Conservation (phyloP, 2,113 vertebrate genomes). For the Osmerus mordax region DNA sequence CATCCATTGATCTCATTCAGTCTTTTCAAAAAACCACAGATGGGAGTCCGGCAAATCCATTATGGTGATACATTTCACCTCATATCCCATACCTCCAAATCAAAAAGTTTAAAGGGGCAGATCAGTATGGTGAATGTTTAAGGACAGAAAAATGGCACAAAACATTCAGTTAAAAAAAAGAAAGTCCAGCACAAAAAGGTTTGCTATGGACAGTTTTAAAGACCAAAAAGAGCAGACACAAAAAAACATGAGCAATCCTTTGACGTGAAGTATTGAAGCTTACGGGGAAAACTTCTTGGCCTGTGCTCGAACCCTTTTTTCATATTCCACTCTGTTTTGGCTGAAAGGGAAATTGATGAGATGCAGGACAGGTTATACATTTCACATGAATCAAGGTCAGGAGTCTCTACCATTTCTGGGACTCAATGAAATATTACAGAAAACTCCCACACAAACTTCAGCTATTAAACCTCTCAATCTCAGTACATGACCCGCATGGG, state of each 20-base stretch:
- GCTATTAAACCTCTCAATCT: neutral
- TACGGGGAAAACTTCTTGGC: slow-evolving; percentile 91
- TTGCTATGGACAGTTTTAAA: slow-evolving; percentile 59
- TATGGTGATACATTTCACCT: neutral
- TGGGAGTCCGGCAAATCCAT: neutral
- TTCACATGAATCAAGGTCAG: too few species aligned
- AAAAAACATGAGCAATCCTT: slow-evolving; percentile 81
- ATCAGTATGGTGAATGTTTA: slow-evolving; percentile 72
- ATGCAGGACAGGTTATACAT: too few species aligned
- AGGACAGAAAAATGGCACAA: slow-evolving; percentile 78
- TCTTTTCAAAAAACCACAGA: slow-evolving; percentile 6
- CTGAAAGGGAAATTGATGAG: slow-evolving; percentile 58
- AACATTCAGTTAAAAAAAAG: slow-evolving; percentile 35
- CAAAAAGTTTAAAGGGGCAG: slow-evolving; percentile 11
- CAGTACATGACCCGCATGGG: neutral
- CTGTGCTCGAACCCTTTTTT: slow-evolving; percentile 91
- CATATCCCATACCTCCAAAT: slow-evolving; percentile 20
- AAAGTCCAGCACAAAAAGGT: slow-evolving; percentile 35
- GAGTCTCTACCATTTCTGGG: too few species aligned
- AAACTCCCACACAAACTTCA: too few species aligned
- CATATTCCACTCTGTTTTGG: slow-evolving; percentile 94
- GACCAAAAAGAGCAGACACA: slow-evolving; percentile 57
- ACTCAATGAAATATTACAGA: too few species aligned
- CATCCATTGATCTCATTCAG: neutral
- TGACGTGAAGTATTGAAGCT: slow-evolving; percentile 67